phyloP scores from a whole-genome alignment of 1,140 invertebrate species.

The Antheraea pernyi region DNA sequence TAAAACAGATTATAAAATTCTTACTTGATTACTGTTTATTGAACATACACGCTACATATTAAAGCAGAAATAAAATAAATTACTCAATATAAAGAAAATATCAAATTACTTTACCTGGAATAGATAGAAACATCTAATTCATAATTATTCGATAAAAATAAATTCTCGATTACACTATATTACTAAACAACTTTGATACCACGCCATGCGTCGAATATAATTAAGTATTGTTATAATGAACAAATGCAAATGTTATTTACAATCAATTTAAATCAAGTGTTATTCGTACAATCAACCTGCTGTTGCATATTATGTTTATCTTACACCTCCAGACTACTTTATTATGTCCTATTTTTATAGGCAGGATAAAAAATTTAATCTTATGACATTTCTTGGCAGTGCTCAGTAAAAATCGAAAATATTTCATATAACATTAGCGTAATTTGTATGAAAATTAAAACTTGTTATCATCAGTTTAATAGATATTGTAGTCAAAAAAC shows the following conservation, averaged over 20 bases:
- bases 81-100: neutral
- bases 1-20: neutral
- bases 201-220: neutral
- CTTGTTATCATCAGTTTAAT: too few relatives aligned
- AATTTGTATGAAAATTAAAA: too few relatives aligned
- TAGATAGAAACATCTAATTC: neutral
- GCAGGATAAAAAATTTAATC: too few relatives aligned
- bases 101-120: neutral
- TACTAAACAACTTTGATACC: slow-evolving; percentile 1
- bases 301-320: neutral
- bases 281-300: neutral
- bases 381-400: too few relatives aligned
- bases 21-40: neutral
- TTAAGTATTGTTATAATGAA: neutral
- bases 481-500: neutral
- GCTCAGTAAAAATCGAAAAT: too few relatives aligned
- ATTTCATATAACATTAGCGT: too few relatives aligned
- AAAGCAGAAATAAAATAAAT: neutral
- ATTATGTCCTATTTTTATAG: neutral
- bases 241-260: neutral
- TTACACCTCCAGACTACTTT: neutral
- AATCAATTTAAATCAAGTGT: neutral
- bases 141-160: neutral
- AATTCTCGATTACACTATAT: neutral
- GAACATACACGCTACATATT: neutral